A percentile compares a stretch with the other conserved stretches of the same genome.
These are phyloP conservation scores for Ectemnius cavifrons DNA, from an alignment of 2,888 invertebrate species.

Conservation along the genomic window DNA sequence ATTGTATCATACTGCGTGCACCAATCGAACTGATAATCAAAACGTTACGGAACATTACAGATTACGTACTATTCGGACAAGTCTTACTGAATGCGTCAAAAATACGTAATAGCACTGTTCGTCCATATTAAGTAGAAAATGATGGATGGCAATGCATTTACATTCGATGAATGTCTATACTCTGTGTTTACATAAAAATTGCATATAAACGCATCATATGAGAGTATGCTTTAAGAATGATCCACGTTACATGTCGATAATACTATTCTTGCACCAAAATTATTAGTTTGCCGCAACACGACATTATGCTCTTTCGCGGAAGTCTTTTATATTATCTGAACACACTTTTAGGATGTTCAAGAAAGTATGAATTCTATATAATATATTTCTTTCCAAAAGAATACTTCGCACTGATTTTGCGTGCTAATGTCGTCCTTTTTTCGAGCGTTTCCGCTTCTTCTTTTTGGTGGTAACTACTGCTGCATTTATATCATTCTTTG, in stretches of 20 bases:
- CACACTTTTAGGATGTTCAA: not conserved
- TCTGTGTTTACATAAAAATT: slow-evolving; percentile 16
- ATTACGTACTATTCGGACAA: slow-evolving; percentile 17
- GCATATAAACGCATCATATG: slow-evolving; percentile 26
- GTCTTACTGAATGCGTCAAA: slow-evolving; percentile 15
- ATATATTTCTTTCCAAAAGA: not conserved
- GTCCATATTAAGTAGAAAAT: slow-evolving; percentile 17
- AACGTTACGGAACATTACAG: slow-evolving; percentile 21
- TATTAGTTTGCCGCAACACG: slow-evolving; percentile 9
- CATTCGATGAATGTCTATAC: no score
- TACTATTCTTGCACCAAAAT: slow-evolving; percentile 44
- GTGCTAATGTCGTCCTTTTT: slow-evolving; percentile 79
- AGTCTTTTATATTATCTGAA: slow-evolving; percentile 1
- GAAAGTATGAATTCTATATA: not conserved
- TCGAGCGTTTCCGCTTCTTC: slow-evolving; percentile 80
- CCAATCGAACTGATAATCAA: not conserved
- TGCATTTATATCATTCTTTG: slow-evolving; percentile 74
- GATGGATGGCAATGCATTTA: slow-evolving; percentile 34
- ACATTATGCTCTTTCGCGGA: not conserved
- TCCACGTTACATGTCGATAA: slow-evolving; percentile 27
- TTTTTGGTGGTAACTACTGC: slow-evolving; percentile 66
- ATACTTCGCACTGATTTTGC: not conserved
- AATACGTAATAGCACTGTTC: slow-evolving; percentile 37
- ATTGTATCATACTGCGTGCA: not conserved
- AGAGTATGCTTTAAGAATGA: slow-evolving; percentile 16